phyloP scores from a whole-genome alignment of 1,140 invertebrate genomes.

The Dolichoris vasculosae region DNA sequence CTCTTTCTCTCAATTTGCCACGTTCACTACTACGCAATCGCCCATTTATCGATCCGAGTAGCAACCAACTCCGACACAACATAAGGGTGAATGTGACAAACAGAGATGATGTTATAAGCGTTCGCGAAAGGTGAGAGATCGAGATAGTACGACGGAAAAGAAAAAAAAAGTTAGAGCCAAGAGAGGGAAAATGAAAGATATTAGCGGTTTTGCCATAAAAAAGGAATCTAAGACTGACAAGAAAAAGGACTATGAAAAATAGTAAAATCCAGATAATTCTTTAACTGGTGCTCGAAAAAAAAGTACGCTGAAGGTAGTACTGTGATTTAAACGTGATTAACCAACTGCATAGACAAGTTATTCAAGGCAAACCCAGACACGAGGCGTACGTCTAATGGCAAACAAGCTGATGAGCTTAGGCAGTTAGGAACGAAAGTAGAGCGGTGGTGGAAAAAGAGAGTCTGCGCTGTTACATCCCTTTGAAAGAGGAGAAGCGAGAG shows the following conservation, averaged over 20 bases:
- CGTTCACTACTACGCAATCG: conserved; percentile 64
- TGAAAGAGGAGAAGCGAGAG: conserved; percentile 37
- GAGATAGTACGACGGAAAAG: neutral
- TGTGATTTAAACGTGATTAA: neutral
- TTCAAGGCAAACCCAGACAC: neutral
- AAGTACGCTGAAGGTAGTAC: neutral
- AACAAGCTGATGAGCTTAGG: neutral
- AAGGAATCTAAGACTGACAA: too few relatives aligned
- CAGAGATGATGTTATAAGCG: conserved; percentile 1
- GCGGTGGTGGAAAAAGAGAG: neutral
- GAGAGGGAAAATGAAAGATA: neutral
- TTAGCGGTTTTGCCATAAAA: too few relatives aligned
- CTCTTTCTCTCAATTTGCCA: neutral
- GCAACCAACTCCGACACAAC: conserved; percentile 24
- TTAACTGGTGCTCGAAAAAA: neutral
- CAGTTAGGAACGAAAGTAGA: neutral
- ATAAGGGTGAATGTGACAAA: neutral
- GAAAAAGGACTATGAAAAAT: neutral
- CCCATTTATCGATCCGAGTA: conserved; percentile 64
- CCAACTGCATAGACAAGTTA: neutral
- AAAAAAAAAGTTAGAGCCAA: neutral
- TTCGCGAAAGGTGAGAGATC: neutral
- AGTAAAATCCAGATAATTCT: neutral
- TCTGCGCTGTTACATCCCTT: neutral
- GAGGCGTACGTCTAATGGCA: neutral